Evolutionary conservation across 2,888 invertebrate genomes (phyloP).

Genomic region (Phyto melanocephala): DNA sequence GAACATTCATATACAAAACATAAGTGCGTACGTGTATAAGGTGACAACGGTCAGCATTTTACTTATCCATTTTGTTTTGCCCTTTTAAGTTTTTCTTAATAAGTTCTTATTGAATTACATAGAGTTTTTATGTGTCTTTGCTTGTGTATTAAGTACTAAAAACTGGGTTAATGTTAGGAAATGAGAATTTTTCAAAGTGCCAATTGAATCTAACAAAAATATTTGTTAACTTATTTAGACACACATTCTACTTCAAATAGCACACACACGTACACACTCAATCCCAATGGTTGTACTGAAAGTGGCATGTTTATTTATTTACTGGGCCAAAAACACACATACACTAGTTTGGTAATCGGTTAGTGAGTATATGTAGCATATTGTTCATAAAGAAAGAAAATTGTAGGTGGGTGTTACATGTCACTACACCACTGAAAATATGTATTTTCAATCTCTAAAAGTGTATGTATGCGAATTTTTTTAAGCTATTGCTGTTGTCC

Average conservation of each 20-base stretch:
- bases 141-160: neutral
- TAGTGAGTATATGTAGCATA: neutral
- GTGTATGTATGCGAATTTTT: neutral
- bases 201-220: conserved; percentile 3
- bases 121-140: neutral
- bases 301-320: conserved; percentile 1
- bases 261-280: neutral
- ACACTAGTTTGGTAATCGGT: neutral
- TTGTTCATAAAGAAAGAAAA: no score
- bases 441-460: neutral
- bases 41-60: no score
- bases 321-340: neutral
- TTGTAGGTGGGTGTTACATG: neutral
- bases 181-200: conserved; percentile 23
- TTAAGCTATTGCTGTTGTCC: neutral
- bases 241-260: neutral
- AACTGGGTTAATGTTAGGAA: conserved; percentile 21
- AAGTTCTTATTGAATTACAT: conserved; percentile 18
- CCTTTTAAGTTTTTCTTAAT: neutral
- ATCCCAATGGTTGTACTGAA: neutral
- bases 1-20: no score
- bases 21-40: no score
- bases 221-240: neutral
- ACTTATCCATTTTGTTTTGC: neutral
- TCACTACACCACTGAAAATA: conserved; percentile 1